Evolutionary conservation across 2,888 invertebrate species (phyloP).

Genomic region (Archaeoteleia sp.): DNA sequence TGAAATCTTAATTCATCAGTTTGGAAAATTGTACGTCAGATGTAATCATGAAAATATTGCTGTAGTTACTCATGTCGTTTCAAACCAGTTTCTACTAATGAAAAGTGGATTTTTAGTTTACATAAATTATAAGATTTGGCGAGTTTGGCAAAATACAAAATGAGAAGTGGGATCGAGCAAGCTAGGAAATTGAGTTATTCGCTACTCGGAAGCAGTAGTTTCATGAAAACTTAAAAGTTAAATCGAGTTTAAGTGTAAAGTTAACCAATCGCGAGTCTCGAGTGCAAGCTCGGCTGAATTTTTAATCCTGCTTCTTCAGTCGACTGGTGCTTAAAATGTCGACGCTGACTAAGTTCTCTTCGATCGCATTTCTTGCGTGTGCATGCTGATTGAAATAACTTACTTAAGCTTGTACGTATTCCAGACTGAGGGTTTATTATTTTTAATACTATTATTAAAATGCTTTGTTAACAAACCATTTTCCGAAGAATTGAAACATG

Average conservation of each 20-base stretch:
- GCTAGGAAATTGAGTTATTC: conserved; percentile 44
- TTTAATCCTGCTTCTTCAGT: conserved; percentile 41
- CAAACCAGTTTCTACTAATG: conserved; percentile 24
- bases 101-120: conserved; percentile 35
- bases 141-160: conserved; percentile 37
- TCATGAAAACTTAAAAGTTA: conserved; percentile 51
- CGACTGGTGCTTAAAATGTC: conserved; percentile 33
- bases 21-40: conserved; percentile 15
- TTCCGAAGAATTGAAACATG: neutral
- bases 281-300: conserved; percentile 46
- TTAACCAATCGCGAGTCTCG: conserved; percentile 48
- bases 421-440: conserved; percentile 7
- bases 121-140: conserved; percentile 35
- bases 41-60: no score
- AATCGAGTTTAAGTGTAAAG: conserved; percentile 52
- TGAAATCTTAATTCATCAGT: neutral
- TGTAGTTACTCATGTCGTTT: conserved; percentile 23
- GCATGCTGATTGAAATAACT: conserved; percentile 33
- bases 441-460: conserved; percentile 1
- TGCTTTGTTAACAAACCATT: no score
- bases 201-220: conserved; percentile 42
- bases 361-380: conserved; percentile 14
- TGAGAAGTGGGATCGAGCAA: conserved; percentile 32
- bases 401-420: conserved; percentile 10
- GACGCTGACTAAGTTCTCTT: conserved; percentile 28